These are phyloP conservation scores for Neosalanx taihuensis DNA, from an alignment of 2,797 vertebrate genomes.

Conservation along the genomic window DNA sequence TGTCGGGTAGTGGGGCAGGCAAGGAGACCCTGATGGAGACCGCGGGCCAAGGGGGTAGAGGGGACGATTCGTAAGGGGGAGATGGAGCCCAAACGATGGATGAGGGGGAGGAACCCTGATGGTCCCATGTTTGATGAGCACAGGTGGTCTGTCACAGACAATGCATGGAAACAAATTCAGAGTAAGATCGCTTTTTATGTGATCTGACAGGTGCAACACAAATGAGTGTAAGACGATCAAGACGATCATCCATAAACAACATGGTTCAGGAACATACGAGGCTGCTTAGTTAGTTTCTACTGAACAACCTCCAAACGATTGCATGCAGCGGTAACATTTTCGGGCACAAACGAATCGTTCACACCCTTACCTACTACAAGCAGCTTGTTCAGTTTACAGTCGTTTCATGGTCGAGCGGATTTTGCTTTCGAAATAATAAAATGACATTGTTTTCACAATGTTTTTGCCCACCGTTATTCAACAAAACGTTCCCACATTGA, in stretches of 20 bases:
- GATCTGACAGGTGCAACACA: too few species aligned
- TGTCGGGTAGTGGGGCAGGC: background rate
- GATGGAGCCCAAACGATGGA: constrained; percentile 38
- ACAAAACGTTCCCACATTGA: constrained; percentile 32
- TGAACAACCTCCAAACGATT: background rate
- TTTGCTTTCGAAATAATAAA: background rate
- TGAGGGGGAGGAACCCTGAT: constrained; percentile 29
- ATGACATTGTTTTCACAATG: background rate
- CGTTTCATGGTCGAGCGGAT: background rate
- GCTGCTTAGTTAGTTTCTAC: too few species aligned
- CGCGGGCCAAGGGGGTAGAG: constrained; percentile 23
- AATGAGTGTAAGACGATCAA: too few species aligned
- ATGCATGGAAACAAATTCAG: too few species aligned
- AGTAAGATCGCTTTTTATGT: too few species aligned
- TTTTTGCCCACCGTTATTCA: background rate
- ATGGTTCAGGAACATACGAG: too few species aligned
- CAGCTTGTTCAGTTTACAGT: background rate
- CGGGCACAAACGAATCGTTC: background rate
- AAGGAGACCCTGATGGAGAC: constrained; percentile 18
- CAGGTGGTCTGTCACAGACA: background rate
- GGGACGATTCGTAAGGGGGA: background rate
- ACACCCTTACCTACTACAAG: background rate
- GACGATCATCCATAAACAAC: too few species aligned
- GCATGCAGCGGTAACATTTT: background rate
- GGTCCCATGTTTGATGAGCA: constrained; percentile 50